Evolutionary conservation across 2,888 invertebrate species (phyloP).

Genomic region (Coremacera marginata): DNA sequence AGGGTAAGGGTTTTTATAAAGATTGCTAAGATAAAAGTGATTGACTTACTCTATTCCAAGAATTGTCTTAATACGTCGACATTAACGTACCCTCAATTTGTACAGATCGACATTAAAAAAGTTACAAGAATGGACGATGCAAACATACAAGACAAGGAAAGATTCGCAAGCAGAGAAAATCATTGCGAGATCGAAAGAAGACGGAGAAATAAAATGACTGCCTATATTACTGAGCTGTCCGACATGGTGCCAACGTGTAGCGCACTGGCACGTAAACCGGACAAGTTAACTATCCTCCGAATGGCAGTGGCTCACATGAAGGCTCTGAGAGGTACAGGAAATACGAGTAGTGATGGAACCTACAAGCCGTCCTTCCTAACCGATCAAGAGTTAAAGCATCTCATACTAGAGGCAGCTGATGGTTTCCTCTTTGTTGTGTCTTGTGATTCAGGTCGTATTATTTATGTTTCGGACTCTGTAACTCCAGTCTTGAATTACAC

Average conservation of each 20-base stretch:
- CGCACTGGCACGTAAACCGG: constrained; percentile 97
- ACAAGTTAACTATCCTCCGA: constrained; percentile 97
- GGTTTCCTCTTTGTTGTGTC: constrained; percentile 88
- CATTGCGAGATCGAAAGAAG: constrained; percentile 99
- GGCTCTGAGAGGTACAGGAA: constrained; percentile 92
- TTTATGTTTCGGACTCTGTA: constrained; percentile 98
- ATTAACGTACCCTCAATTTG: constrained; percentile 29
- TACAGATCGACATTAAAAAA: neutral
- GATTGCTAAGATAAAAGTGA: too few species aligned
- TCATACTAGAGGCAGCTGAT: constrained; percentile 98
- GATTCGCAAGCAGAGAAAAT: constrained; percentile 97
- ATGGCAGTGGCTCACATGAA: constrained; percentile 99
- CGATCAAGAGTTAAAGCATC: constrained; percentile 98
- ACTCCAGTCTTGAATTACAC: constrained; percentile 97
- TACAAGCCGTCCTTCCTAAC: constrained; percentile 99
- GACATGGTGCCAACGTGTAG: constrained; percentile 99
- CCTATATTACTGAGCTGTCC: constrained; percentile 98
- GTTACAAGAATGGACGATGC: constrained; percentile 83
- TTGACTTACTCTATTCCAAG: neutral
- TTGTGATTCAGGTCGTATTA: constrained; percentile 96
- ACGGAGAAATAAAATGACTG: constrained; percentile 99
- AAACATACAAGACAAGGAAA: constrained; percentile 95
- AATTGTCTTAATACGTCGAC: constrained; percentile 36
- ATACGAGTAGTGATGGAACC: constrained; percentile 95
- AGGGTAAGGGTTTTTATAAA: too few species aligned